Base-by-base conservation (phyloP, 2,113 vertebrate species). In the Motacilla tschutschensis region DNA sequence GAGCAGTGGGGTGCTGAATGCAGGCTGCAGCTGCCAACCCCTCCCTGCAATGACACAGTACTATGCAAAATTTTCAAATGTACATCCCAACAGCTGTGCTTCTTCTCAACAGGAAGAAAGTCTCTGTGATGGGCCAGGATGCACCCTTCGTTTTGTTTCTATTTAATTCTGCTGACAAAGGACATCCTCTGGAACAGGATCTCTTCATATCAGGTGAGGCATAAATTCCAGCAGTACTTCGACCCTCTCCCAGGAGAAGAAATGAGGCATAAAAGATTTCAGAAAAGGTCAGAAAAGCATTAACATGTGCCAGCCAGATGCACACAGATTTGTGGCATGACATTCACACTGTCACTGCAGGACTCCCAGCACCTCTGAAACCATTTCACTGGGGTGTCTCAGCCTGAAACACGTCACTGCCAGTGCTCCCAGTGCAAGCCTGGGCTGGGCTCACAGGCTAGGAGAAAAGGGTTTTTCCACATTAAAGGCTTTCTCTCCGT, bases 401-500 rank as follows among this genome's bases (percentile, higher is more conserved):
- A 73, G 75, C 87, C 85, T 85, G 87, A 82, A 91, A 63, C 20
- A 82, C 3, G 0, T 58, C 8, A 2, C 67, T 90, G 59, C 63
- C 67, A 77, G 67, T 5, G 2, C 60, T 91, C 40, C 41, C 67
- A 36, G 13, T 55, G 47, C 91, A 88, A 90, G 84, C 43, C 75
- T 51, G 47, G 81, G 57, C 91, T 73, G 67, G 31, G 69, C 31
- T 84, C 84, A 63, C 41, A 69, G 46, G 78, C 67, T 81, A 51
- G 54, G 22, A 63, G 76, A 76, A 76, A 88, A 70, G 51, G 5
- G 3, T 10, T 90, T 93, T 88, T 85, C 92, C 84, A 95, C 72
- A 88, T 90, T 63, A 87, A 90, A 93, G 82, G 35, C 28, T 75
- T 93, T 94, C 65, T 83, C 46, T 64, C 43, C 35, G 1, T 51